A percentile compares a stretch with the other conserved stretches of the same genome.
These are phyloP conservation scores for Monochamus saltuarius DNA, from an alignment of 1,140 invertebrate genomes.

Conservation along the genomic window DNA sequence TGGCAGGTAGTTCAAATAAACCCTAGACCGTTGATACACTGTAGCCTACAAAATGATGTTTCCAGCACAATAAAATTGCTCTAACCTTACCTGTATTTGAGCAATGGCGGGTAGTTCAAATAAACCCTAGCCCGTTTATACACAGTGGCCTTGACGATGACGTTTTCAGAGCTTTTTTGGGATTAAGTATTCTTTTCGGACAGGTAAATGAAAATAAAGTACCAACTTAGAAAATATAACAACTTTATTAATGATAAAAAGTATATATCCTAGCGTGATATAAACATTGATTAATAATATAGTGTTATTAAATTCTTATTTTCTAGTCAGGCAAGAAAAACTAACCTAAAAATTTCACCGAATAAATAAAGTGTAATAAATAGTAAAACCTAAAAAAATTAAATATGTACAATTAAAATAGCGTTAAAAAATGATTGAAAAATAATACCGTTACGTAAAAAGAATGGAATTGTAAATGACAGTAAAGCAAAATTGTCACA, in stretches of 20 bases:
- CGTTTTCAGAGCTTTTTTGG: too few relatives aligned
- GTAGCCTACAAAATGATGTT: too few relatives aligned
- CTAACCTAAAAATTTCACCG: constrained; percentile 23
- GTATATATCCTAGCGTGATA: constrained; percentile 39
- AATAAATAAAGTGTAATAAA: constrained; percentile 25
- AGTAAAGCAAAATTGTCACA: not conserved
- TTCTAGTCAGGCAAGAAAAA: constrained; percentile 42
- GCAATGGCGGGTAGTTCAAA: too few relatives aligned
- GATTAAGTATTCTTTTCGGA: too few relatives aligned
- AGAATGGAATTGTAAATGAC: constrained; percentile 9
- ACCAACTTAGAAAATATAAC: constrained; percentile 29
- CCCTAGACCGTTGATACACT: too few relatives aligned
- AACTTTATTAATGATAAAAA: constrained; percentile 35
- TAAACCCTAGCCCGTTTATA: too few relatives aligned
- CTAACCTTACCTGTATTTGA: too few relatives aligned
- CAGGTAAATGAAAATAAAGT: too few relatives aligned
- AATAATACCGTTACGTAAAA: constrained; percentile 1
- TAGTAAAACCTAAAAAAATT: constrained; percentile 24
- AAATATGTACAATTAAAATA: constrained; percentile 6
- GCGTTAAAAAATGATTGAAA: constrained; percentile 6
- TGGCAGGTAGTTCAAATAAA: too few relatives aligned
- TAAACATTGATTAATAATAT: constrained; percentile 29
- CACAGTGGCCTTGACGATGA: too few relatives aligned
- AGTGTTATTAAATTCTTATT: constrained; percentile 30
- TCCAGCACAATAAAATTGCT: too few relatives aligned